Base-by-base conservation (phyloP, 2,797 vertebrate genomes). In the Peromyscus melanophrys region DNA sequence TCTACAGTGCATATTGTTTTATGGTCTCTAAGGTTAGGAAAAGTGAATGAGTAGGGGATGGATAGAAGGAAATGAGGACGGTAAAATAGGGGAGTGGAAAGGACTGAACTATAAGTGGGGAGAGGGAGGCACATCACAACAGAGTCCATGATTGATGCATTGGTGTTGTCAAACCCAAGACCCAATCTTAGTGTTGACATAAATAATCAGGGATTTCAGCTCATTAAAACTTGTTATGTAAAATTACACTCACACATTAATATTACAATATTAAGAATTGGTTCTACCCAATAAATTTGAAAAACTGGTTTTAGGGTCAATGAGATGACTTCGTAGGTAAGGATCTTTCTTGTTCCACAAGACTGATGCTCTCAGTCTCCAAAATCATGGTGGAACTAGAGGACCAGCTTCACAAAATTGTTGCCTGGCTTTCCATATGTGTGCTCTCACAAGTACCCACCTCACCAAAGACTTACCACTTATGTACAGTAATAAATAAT, bases 211-310 rank as follows among this genome's bases (percentile, higher is more conserved):
- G 4, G 83, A 59, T 81, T 85, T 71, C 21, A 6, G 16, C 92
- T 93, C 63, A 59, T n/a, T 67, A 93, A 91, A 93, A 63, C 6
- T 29, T 59, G 23, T 67, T 82, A 84, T 10, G 77, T 43, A 87
- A 87, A 96, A 87, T 34, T 75, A 16, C 2, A 67, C 7, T 75
- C 9, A 43, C 1, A 31, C 73, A 86, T 83, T 82, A 83, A 40
- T 19, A 87, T 13, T 37, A 10, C 2, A 63, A 73, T 61, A 63
- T 4, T 91, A 29, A 94, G 87, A 95, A 83, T 80, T 77, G 65
- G 34, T 17, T 75, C 29, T 19, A 86, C 3, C 23, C 14, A 90
- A 59, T 63, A 63, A 84, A 65, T 63, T 25, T 88, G 31, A 85
- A 95, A 96, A 65, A 8, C 11, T 71, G 16, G 4, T 19, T 61